Evolutionary conservation across 2,888 invertebrate genomes (phyloP), one percentile per base, ranked within the genome.

Genomic region (Microctonus hyperodae): DNA sequence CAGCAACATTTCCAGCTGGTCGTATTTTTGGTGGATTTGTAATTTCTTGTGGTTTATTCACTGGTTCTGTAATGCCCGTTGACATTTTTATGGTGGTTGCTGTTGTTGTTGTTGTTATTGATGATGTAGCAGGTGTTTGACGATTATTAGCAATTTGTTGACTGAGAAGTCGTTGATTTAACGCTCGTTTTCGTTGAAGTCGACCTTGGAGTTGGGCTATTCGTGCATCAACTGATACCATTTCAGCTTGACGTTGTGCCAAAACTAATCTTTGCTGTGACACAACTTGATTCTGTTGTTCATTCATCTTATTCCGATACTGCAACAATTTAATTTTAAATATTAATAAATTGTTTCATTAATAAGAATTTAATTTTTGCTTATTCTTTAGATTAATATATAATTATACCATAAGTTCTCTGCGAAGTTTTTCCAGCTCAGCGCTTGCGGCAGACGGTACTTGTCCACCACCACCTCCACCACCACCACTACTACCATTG

Each of bases 241-340:
- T 91, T 86, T 98, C 97, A 74, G 95, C 95, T 81, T 96, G 95
- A 58, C 95, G 88, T 76, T 94, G 93, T 64, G 92, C 92, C 76
- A 97, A 86, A 51, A 95, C 92, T 78, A 96, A 94, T 70, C 95
- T 88, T 85, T 97, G 97, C 76, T 94, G 92, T 72, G 93, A 92
- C 75, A 98, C 88, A 77, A 96, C 90, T 74, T 92, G 93, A 86
- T 93, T 96, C 86, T 96, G 97, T 84, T 97, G 95, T 85, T 97
- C 93, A 85, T 96, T 96, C 85, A 97, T 87, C 85, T 97, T 97
- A 87, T 97, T 97, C 70, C 97, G 95, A 83, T 96, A 96, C 97
- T 97, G 87, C 2, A 62, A 62, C 5, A 13, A 48, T 25, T 9
- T 13, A 40, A 48, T n/a, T 10, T 4, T 2, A 31, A 25, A 6